These are phyloP conservation scores for Daboia siamensis DNA, from an alignment of 2,113 vertebrate species.

Conservation along the genomic window DNA sequence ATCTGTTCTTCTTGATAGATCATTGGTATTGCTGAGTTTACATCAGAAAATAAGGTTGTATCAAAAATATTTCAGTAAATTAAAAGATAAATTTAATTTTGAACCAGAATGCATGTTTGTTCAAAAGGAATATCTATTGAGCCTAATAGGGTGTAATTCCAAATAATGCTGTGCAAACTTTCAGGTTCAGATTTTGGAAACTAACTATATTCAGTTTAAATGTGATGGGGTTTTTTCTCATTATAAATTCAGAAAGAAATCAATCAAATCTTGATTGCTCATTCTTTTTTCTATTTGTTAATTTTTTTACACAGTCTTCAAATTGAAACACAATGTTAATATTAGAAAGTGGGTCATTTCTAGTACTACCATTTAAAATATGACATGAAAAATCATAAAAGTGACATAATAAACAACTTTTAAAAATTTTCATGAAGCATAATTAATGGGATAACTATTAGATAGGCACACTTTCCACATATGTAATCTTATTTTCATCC, in stretches of 20 bases:
- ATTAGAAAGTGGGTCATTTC: slow-evolving; percentile 37
- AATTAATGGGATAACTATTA: slow-evolving; percentile 53
- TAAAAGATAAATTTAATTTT: not conserved
- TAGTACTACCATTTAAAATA: slow-evolving; percentile 42
- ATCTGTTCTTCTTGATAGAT: not conserved
- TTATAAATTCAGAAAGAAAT: slow-evolving; percentile 32
- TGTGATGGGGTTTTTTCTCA: slow-evolving; percentile 19
- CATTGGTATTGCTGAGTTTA: not conserved
- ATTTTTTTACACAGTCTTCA: not conserved
- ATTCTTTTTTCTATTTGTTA: slow-evolving; percentile 26
- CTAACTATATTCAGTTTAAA: slow-evolving; percentile 41
- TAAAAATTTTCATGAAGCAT: slow-evolving; percentile 37
- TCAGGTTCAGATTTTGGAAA: slow-evolving; percentile 15
- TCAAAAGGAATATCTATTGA: not conserved
- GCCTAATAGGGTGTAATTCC: not conserved
- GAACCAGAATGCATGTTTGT: not conserved
- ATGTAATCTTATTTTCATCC: slow-evolving; percentile 35
- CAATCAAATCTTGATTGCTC: slow-evolving; percentile 31
- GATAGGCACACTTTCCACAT: slow-evolving; percentile 49
- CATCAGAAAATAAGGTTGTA: not conserved
- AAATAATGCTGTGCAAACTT: not conserved
- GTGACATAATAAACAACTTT: slow-evolving; percentile 46
- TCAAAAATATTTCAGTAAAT: not conserved
- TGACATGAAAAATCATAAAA: slow-evolving; percentile 40
- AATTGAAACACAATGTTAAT: slow-evolving; percentile 5